These are phyloP conservation scores for Syrrhaptes paradoxus DNA, from an alignment of 2,113 vertebrate species.

Conservation along the genomic window DNA sequence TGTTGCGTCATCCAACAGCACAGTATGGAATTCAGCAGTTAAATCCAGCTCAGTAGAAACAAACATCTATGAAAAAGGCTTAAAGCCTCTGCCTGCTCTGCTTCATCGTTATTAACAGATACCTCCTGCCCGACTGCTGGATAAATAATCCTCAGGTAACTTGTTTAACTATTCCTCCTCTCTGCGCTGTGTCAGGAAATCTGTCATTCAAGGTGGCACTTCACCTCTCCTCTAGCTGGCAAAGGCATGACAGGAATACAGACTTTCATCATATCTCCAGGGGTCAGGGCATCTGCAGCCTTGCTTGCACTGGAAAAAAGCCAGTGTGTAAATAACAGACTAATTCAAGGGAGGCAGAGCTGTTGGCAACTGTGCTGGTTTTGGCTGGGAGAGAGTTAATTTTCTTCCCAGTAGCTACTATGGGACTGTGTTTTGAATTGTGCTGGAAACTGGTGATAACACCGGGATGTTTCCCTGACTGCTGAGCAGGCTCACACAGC, in stretches of 20 bases:
- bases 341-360: neutral
- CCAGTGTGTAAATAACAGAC: neutral
- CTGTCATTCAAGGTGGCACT: neutral
- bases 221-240: neutral
- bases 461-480: too few species aligned
- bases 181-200: neutral
- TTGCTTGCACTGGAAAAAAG: neutral
- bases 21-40: neutral
- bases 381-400: too few species aligned
- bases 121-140: neutral
- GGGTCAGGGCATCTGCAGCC: neutral
- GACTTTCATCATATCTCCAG: accelerated
- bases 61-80: neutral
- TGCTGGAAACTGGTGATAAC: too few species aligned
- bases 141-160: neutral
- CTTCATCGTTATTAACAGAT: neutral
- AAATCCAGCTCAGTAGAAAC: neutral
- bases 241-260: neutral
- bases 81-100: neutral
- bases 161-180: neutral
- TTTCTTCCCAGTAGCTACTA: too few species aligned
- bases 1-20: neutral
- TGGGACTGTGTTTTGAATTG: too few species aligned
- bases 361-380: neutral
- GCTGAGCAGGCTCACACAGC: too few species aligned